phyloP scores from a whole-genome alignment of 2,888 invertebrate species.

The Limnephilus auricula region DNA sequence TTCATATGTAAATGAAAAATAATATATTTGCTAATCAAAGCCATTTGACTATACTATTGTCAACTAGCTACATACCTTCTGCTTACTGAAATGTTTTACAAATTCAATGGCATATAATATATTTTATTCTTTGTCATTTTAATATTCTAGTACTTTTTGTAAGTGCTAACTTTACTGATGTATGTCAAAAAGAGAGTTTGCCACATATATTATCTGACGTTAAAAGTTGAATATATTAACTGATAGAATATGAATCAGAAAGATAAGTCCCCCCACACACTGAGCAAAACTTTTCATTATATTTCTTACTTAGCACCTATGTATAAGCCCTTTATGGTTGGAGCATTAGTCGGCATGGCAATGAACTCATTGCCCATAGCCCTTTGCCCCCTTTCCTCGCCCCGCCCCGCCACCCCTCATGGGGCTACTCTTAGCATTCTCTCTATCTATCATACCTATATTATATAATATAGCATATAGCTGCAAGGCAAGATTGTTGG shows the following conservation, averaged over 20 bases:
- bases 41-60: slow-evolving; percentile 16
- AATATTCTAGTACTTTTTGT: neutral
- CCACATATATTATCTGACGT: neutral
- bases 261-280: slow-evolving; percentile 28
- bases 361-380: slow-evolving; percentile 41
- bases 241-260: slow-evolving; percentile 4
- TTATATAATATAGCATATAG: slow-evolving; percentile 37
- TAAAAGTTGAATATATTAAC: neutral
- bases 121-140: slow-evolving; percentile 22
- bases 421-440: slow-evolving; percentile 33
- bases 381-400: slow-evolving; percentile 44
- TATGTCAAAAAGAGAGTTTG: slow-evolving; percentile 22
- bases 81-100: slow-evolving; percentile 30
- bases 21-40: slow-evolving; percentile 28
- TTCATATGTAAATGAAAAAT: slow-evolving; percentile 33
- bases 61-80: slow-evolving; percentile 33
- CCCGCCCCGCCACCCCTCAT: slow-evolving; percentile 51
- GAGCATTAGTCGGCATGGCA: neutral
- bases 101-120: neutral
- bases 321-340: neutral
- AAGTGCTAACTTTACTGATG: slow-evolving; percentile 15
- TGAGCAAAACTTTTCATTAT: slow-evolving; percentile 19
- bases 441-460: neutral
- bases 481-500: slow-evolving; percentile 65
- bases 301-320: slow-evolving; percentile 27